Evolutionary conservation across 2,113 vertebrate genomes (phyloP).

Genomic region (Psephotus haematonotus): DNA sequence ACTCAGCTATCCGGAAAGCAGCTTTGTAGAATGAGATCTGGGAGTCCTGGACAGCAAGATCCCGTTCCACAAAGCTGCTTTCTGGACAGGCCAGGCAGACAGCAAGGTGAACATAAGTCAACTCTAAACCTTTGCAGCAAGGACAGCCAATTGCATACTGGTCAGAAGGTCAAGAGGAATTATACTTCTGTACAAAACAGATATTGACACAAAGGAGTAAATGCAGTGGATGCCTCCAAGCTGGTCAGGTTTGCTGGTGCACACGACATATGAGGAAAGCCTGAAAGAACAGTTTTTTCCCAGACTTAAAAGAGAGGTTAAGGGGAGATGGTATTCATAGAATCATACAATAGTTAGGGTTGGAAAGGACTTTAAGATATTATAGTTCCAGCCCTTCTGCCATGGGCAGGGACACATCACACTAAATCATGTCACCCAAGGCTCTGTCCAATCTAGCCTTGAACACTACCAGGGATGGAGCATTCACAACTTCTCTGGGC

Average conservation of each 20-base stretch:
- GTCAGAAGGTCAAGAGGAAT: background rate
- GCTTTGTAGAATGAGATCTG: background rate
- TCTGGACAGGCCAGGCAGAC: background rate
- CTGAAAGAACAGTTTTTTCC: rapidly evolving
- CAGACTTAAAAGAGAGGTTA: background rate
- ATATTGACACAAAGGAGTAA: background rate
- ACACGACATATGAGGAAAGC: background rate
- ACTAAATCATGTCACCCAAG: no score
- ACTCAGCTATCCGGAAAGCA: background rate
- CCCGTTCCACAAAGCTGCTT: background rate
- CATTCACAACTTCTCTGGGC: no score
- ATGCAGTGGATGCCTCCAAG: background rate
- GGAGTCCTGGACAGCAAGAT: background rate
- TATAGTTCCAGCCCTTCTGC: no score
- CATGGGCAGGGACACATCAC: no score
- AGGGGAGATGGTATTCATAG: background rate
- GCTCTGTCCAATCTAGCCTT: no score
- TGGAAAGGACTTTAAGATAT: no score
- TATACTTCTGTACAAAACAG: background rate
- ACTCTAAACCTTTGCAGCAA: background rate
- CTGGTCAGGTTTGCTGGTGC: background rate
- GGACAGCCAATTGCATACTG: background rate
- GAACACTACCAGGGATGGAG: no score
- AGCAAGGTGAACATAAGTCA: background rate
- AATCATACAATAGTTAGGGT: no score